A percentile compares a stretch with the other conserved stretches of the same genome.
Evolutionary conservation across 2,888 invertebrate species (phyloP).

Genomic region (Hydrotaea diabolus): DNA sequence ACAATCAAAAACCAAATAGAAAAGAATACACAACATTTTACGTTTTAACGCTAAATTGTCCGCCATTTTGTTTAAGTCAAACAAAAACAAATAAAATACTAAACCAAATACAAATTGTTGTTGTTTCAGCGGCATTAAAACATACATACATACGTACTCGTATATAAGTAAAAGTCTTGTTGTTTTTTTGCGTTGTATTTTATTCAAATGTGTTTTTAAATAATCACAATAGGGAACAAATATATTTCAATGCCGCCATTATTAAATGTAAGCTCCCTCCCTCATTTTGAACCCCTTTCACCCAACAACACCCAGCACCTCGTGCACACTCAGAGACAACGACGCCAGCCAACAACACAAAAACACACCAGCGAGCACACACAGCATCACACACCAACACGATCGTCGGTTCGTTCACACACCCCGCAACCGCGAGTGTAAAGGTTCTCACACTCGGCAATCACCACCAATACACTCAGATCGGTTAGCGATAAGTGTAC

Average conservation of each 20-base stretch:
- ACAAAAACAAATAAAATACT: constrained; percentile 31
- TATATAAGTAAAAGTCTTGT: not conserved
- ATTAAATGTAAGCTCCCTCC: constrained; percentile 67
- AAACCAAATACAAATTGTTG: constrained; percentile 39
- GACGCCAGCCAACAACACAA: constrained; percentile 45
- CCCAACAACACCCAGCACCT: not conserved
- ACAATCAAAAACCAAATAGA: not conserved
- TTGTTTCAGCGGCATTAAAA: too few species aligned
- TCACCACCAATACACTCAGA: not conserved
- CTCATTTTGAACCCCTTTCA: constrained; percentile 60
- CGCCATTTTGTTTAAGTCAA: constrained; percentile 58
- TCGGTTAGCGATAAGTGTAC: not conserved
- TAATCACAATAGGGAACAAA: constrained; percentile 63
- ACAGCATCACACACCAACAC: constrained; percentile 12
- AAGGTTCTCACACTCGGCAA: not conserved
- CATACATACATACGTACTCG: too few species aligned
- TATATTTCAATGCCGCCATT: constrained; percentile 70
- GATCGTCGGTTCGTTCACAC: not conserved
- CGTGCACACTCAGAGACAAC: constrained; percentile 19
- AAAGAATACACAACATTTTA: not conserved
- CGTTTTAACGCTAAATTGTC: not conserved
- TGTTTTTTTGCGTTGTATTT: constrained; percentile 49
- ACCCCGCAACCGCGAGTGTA: not conserved
- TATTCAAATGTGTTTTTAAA: constrained; percentile 42
- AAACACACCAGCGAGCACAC: constrained; percentile 37